Evolutionary conservation across 2,797 vertebrate species (phyloP), one percentile per base, ranked within the genome.

Genomic region (Sardinella longiceps): DNA sequence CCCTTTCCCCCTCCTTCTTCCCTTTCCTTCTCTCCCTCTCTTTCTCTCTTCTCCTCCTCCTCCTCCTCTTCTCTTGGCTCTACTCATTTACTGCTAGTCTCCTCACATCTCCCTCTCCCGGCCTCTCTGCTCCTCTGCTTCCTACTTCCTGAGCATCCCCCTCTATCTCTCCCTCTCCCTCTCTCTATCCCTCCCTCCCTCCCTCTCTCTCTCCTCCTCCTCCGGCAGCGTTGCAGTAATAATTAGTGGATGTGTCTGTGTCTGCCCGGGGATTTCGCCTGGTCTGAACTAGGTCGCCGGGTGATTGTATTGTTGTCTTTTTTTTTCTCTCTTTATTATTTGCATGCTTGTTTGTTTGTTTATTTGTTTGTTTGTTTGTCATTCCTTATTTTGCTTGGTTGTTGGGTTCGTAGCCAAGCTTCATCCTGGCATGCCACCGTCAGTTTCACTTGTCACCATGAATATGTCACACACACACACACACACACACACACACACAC

Each of bases 201-300:
- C 0, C 28, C 11, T 3, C 9, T 70, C 51, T 84, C 63, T 81
- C 30, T 80, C 51, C 77, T 56, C 45, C 77, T 53, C 50, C 66
- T 74, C 66, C 66, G 18, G 30, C 66, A 74, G 66, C 5, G 30
- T 74, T 37, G 30, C 83, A 63, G 50, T 81, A 80, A 33, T 85
- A 88, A 89, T 88, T 85, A 85, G 87, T 82, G 81, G 87, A 88
- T 66, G 82, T 88, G 87, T 88, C 85, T 90, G 80, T 39, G 85
- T 88, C 86, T 90, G 85, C 83, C 46, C 12, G 25, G 83, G 89
- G 88, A 88, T 89, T 90, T 90, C 25, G 84, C 81, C 84, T 53
- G 84, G 82, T 48, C 87, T 87, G 84, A 88, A 87, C 83, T 89
- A 89, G 88, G 89, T 89, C 86, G 60, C 33, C 77, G 81, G 83